Evolutionary conservation across 2,113 vertebrate genomes (phyloP), one percentile per base, ranked within the genome.

Genomic region (Electrona antarctica): DNA sequence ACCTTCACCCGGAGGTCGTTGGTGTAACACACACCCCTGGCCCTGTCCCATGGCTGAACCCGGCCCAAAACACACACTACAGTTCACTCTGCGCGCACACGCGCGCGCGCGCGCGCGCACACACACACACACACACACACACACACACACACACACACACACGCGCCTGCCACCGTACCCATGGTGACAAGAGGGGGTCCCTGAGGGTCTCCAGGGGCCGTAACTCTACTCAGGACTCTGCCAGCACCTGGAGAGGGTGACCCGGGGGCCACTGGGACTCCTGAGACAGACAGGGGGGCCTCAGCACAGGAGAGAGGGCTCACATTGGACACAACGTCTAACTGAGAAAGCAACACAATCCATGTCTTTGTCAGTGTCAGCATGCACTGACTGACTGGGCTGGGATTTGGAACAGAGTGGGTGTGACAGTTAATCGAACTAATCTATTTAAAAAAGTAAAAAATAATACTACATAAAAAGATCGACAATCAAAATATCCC

Each of bases 1-100:
- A 88, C 76, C 75, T 81, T 69, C 64, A 71, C 54, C 74, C 52
- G 73, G 64, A 41, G 77, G 79, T 83, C 41, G 60, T 69, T 62
- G 47, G 2, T 88, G 92, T 92, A 92, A 92, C 64, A 10, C 76
- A 93, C 83, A 92, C 92, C 89, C 3, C 63, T 90, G 92, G 87
- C 92, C 93, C 52, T 90, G 92, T 88, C 92, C 93, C 52, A 51
- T 71, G 48, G 73, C 64, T 92, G 92, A 93, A 91, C 92, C 79
- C 61, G 9, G 59, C 66, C 74, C 76, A 79, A 41, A 13, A 58
- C 58, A 81, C 76, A 83, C 74, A 68, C 13, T 41, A 8, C 29
- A 8, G 28, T 55, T 51, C 52, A 55, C 14, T 21, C 67, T 74
- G 21, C 21, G 2, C 21, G 21, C 21, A 21, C 21, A 2, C 21